phyloP scores from a whole-genome alignment of 2,113 vertebrate species.

The Neotoma lepida region DNA sequence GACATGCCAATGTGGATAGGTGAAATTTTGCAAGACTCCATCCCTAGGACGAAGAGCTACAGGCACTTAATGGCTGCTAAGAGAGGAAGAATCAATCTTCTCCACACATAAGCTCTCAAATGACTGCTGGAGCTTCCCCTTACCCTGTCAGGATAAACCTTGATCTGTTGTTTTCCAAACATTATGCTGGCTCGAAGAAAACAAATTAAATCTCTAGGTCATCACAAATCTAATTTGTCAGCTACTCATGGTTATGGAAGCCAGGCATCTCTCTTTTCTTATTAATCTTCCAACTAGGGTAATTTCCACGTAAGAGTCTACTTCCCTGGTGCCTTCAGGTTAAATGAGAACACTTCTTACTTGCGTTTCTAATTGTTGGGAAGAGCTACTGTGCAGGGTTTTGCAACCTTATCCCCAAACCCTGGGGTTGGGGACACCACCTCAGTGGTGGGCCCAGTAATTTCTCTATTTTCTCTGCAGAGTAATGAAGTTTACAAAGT shows the following conservation, averaged over 20 bases:
- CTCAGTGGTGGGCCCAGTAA: conserved; percentile 51
- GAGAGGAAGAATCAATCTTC: neutral
- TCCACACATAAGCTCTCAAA: neutral
- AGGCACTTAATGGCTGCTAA: neutral
- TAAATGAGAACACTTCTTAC: conserved; percentile 51
- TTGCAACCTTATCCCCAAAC: conserved; percentile 11
- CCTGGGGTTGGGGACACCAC: neutral
- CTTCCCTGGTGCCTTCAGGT: conserved; percentile 25
- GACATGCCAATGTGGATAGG: neutral
- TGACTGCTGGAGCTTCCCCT: neutral
- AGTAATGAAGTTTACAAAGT: conserved; percentile 67
- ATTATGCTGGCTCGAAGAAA: conserved; percentile 61
- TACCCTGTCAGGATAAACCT: neutral
- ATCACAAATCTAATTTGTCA: conserved; percentile 63
- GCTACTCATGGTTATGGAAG: conserved; percentile 64
- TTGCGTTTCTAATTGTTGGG: conserved; percentile 55
- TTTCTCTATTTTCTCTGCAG: conserved; percentile 57
- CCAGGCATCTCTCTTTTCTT: conserved; percentile 59
- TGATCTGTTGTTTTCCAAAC: conserved; percentile 60
- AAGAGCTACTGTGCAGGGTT: conserved; percentile 21
- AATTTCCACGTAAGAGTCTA: conserved; percentile 69
- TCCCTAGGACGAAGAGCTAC: neutral
- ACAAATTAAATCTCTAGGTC: conserved; percentile 70
- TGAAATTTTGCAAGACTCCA: neutral
- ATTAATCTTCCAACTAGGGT: conserved; percentile 67